Base-by-base conservation (phyloP, 2,888 invertebrate genomes). In the Achlya flavicornis region DNA sequence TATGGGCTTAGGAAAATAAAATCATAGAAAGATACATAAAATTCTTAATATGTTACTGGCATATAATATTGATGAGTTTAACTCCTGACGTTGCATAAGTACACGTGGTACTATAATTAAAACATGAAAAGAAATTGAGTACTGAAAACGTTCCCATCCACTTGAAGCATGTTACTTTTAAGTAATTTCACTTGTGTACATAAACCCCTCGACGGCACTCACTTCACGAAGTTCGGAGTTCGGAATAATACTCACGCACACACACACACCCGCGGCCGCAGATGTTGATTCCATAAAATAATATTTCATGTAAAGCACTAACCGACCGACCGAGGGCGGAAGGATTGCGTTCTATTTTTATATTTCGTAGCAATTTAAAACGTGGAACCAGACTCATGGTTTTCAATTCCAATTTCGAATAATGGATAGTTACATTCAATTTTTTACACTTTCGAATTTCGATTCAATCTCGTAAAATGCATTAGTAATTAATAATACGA, bases 231-330 rank as follows among this genome's bases (percentile, higher is more conserved):
- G 53, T 53, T 53, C 53, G 53, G 53, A 53, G 70, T 64, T 66
- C 63, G 78, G 81, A 78, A 83, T 85, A 83, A 80, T 81, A 75
- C 72, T 59, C 68, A 70, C 74, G 72, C 78, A 80, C 76, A 66
- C 80, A 66, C 80, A 90, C 88, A 87, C 72, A 64, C 73, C 74
- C 72, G 71, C 75, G 63, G 85, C 83, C 90, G 92, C 93, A 93
- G 93, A 93, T 93, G 93, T 90, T 92, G 92, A 93, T 92, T 92
- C 92, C 92, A 92, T 93, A 92, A 93, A 93, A 92, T 93, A 93
- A 92, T 93, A 93, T 93, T 93, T 93, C 93, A 92, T 93, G 93
- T 93, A 92, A 92, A 92, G 91, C 91, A 90, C 91, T 90, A 91
- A 90, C 90, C 87, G 86, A 78, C 78, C 84, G 87, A 84, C 88